Base-by-base conservation (phyloP, 1,140 invertebrate species). In the Hypothenemus hampei region DNA sequence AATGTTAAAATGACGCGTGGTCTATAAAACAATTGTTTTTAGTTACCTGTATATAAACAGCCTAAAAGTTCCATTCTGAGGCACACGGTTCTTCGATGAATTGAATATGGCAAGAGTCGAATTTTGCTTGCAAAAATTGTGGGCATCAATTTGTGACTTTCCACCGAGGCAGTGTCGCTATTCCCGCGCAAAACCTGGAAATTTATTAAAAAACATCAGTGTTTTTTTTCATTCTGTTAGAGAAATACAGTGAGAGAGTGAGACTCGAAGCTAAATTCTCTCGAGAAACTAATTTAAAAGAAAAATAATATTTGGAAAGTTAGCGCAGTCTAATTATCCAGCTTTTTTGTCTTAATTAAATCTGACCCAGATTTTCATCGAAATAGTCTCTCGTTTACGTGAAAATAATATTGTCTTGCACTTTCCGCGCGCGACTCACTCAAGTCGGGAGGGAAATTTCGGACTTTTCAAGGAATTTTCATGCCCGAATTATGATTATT, bases 51-150 rank as follows among this genome's bases (percentile, higher is more conserved):
- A 63, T 78, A 80, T 51, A 65, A 67, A 65, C 84, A 86, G 21
- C 83, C 83, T 59, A 78, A 76, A 39, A 88, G 68, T 65, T 88
- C 85, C 47, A 87, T 74, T 18, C 85, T 73, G 53, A 87, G 72
- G 69, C 85, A 87, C 37, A 87, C 79, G 3, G 84, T 86, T 36
- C 85, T 74, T 13, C 77, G 71, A 60, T 84, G 78, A 22, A 82
- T 75, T 45, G 81, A 82, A 63, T 84, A 81, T 1, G 85, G 85
- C 49, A 87, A 68, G 20, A 87, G 69, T 24, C 86, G 75, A 24
- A 87, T 74, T 60, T 78, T 75, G 46, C 71, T 78, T 0, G 84
- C 84, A 57, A 85, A 78, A 33, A 87, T 76, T 8, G 81, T 75
- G 6, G 83, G 83, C 54, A 80, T 73, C 18, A 88, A 69, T 45